A percentile compares a stretch with the other conserved stretches of the same genome.
phyloP scores from a whole-genome alignment of 2,888 invertebrate species.

The Erannis defoliaria region DNA sequence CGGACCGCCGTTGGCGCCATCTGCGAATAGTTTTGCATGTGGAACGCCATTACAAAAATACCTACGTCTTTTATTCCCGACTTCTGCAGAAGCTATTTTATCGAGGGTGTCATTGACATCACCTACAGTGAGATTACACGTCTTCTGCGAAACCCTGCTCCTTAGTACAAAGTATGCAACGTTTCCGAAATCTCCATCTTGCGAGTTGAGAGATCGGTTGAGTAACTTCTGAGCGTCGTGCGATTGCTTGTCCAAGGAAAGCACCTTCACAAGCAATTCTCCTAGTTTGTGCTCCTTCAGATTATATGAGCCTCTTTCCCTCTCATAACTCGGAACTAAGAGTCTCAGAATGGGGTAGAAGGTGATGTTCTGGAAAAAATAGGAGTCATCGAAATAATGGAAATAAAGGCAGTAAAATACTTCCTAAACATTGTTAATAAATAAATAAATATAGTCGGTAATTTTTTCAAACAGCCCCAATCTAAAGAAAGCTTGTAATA shows the following conservation, averaged over 20 bases:
- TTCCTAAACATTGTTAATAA: too few relatives aligned
- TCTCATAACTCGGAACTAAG: constrained; percentile 92
- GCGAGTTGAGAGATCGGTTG: constrained; percentile 80
- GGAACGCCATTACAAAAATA: constrained; percentile 5
- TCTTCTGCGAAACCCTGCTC: constrained; percentile 73
- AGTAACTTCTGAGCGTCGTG: constrained; percentile 73
- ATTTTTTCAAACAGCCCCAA: too few relatives aligned
- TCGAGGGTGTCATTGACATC: constrained; percentile 92
- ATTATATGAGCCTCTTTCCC: constrained; percentile 93
- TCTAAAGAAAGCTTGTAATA: too few relatives aligned
- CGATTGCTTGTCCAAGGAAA: constrained; percentile 90
- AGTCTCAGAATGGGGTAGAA: constrained; percentile 92
- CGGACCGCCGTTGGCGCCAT: too few relatives aligned
- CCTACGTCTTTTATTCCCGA: constrained; percentile 86
- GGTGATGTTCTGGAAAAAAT: constrained; percentile 85
- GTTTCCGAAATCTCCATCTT: constrained; percentile 92
- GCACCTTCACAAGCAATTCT: constrained; percentile 90
- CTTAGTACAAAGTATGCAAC: constrained; percentile 91
- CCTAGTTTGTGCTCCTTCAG: constrained; percentile 93
- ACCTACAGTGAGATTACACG: constrained; percentile 87
- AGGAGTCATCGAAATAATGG: too few relatives aligned
- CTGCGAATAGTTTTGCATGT: too few relatives aligned
- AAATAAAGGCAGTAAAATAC: too few relatives aligned
- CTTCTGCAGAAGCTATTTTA: constrained; percentile 89
- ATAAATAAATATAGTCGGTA: too few relatives aligned